Evolutionary conservation across 2,797 vertebrate species (phyloP), one percentile per base, ranked within the genome.

Genomic region (Pampus argenteus): DNA sequence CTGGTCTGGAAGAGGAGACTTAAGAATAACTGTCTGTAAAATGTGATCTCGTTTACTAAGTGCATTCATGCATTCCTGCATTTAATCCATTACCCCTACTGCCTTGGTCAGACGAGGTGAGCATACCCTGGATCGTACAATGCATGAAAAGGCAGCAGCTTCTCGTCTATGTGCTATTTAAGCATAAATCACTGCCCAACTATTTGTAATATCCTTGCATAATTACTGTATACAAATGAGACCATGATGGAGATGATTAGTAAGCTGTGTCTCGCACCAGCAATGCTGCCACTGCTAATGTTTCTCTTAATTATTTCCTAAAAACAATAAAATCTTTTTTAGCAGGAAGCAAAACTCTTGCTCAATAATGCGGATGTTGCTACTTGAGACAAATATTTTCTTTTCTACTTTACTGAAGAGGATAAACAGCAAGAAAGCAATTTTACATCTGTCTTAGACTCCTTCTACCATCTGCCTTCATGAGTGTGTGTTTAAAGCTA

Each of bases 371-470:
- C 55, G 25, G 51, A 63, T 63, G 52, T 52, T 68, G 25, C 58
- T 36, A 69, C 57, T 61, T 58, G 36, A 31, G 14, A 31, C 59
- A 82, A 82, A 77, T 71, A 66, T 81, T 81, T 75, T 60, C 57
- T 29, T 28, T 17, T 73, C 54, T 59, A 17, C 34, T 81, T 73
- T 25, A 47, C 62, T 52, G 55, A 71, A 63, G 62, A 83, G 51
- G 40, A 72, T 71, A 64, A 81, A 74, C 74, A 68, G 60, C 51
- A 25, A 65, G 44, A 60, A 61, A 72, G 60, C 17, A 40, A 63
- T 82, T 85, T 85, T 77, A 73, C 82, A 81, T 85, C 78, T 74
- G 78, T 74, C 60, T 78, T 54, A 63, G 51, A 51, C 56, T 75
- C 15, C 56, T 11, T 31, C 54, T 44, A 22, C 74, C 75, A 79